Percentiles rank a stretch among this genome's conserved stretches.
These are phyloP conservation scores for Agonopterix subpropinquella DNA, from an alignment of 2,888 invertebrate species.

Conservation along the genomic window DNA sequence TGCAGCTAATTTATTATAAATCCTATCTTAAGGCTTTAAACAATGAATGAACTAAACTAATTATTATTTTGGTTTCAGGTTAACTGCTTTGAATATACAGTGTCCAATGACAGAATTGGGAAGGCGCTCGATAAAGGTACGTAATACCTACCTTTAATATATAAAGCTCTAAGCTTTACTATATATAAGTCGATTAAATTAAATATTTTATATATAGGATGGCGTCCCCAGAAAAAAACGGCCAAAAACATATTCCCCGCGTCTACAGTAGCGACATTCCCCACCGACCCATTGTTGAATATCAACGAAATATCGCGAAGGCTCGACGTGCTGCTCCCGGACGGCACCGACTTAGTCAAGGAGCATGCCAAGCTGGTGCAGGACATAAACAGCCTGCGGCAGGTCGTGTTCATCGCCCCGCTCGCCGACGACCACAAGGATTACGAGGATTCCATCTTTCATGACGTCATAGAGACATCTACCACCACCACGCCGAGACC, in stretches of 20 bases:
- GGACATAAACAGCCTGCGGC: constrained; percentile 60
- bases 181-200: not conserved
- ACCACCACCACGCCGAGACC: constrained; percentile 32
- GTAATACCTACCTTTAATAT: not conserved
- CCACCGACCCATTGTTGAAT: constrained; percentile 17
- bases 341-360: constrained; percentile 47
- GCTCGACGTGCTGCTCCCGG: constrained; percentile 31
- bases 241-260: constrained; percentile 6
- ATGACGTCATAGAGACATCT: constrained; percentile 56
- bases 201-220: constrained; percentile 14
- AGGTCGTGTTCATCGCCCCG: constrained; percentile 50
- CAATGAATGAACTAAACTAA: constrained; percentile 1
- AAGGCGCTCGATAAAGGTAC: constrained; percentile 38
- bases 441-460: constrained; percentile 61
- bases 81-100: constrained; percentile 49
- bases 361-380: constrained; percentile 67
- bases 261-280: constrained; percentile 10
- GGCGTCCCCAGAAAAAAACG: constrained; percentile 13
- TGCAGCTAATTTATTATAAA: not conserved
- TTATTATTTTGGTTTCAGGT: constrained; percentile 29
- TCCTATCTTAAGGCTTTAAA: not conserved
- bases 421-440: constrained; percentile 46
- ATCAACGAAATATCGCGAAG: constrained; percentile 27
- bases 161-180: not conserved
- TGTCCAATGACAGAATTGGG: constrained; percentile 24